These are phyloP conservation scores for Phocoena sinus DNA, from an alignment of 2,113 vertebrate genomes.

Conservation along the genomic window DNA sequence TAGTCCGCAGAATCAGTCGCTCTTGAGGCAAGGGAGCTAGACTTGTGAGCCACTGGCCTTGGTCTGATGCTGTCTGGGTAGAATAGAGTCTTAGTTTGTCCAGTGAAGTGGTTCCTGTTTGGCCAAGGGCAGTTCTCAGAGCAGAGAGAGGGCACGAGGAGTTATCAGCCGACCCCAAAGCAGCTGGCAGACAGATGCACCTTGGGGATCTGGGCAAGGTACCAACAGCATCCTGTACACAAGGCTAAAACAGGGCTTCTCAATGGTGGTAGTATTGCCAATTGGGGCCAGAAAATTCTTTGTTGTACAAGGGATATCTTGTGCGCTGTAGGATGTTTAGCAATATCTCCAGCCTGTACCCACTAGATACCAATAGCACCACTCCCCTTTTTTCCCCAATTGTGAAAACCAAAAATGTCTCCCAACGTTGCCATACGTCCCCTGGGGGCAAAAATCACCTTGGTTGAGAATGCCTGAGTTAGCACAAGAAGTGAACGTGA, in stretches of 20 bases:
- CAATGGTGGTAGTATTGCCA: no score
- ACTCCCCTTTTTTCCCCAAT: not conserved
- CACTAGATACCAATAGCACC: not conserved
- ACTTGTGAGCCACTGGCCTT: not conserved
- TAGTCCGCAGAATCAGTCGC: not conserved
- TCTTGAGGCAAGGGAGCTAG: not conserved
- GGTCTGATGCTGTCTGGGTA: not conserved
- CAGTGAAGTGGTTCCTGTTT: not conserved
- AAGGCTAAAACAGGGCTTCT: no score
- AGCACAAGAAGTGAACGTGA: no score
- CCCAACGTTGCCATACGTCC: no score
- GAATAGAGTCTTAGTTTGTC: not conserved
- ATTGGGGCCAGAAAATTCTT: no score
- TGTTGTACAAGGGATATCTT: accelerated
- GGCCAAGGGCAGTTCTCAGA: not conserved
- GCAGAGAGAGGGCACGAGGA: not conserved
- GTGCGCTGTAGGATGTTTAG: not conserved
- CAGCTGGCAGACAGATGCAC: not conserved
- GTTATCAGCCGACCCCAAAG: not conserved
- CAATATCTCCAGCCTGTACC: not conserved
- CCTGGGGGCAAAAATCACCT: no score
- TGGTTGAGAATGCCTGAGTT: no score
- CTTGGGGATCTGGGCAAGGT: no score
- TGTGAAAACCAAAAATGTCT: not conserved
- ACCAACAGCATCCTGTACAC: no score